A percentile compares a stretch with the other conserved stretches of the same genome.
Evolutionary conservation across 2,113 vertebrate species (phyloP).

Genomic region (Anoplopoma fimbria): DNA sequence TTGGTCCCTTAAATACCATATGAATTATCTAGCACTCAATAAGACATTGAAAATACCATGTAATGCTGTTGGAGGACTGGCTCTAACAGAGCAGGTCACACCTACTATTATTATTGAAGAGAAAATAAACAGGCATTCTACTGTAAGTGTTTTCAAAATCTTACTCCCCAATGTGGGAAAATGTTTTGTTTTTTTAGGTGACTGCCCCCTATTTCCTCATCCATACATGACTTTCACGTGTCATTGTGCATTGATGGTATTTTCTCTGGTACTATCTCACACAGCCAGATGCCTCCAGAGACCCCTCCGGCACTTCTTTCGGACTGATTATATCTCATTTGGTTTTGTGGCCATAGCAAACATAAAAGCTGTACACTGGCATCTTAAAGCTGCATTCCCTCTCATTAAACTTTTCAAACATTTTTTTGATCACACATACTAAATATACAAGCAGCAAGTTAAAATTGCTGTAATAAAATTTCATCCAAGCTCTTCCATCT

Average conservation of each 20-base stretch:
- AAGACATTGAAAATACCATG: not conserved
- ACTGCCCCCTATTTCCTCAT: slow-evolving; percentile 54
- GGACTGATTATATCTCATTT: slow-evolving; percentile 25
- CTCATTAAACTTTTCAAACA: not conserved
- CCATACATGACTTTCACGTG: slow-evolving; percentile 58
- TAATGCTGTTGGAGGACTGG: not conserved
- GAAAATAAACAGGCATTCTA: slow-evolving; percentile 41
- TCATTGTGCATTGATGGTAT: slow-evolving; percentile 44
- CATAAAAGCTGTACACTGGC: not conserved
- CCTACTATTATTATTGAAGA: not conserved
- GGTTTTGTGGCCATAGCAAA: slow-evolving; percentile 19
- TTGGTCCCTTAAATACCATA: not conserved
- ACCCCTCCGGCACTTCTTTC: slow-evolving; percentile 12
- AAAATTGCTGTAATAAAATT: slow-evolving; percentile 44
- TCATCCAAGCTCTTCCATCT: slow-evolving; percentile 18
- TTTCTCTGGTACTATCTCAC: slow-evolving; percentile 55
- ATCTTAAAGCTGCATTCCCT: slow-evolving; percentile 2
- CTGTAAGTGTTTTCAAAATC: slow-evolving; percentile 36
- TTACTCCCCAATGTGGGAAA: slow-evolving; percentile 14
- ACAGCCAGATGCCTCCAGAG: slow-evolving; percentile 38
- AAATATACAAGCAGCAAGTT: slow-evolving; percentile 45
- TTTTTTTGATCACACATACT: slow-evolving; percentile 41
- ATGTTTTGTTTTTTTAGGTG: slow-evolving; percentile 45
- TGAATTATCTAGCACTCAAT: not conserved
- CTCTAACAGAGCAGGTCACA: not conserved